These are phyloP conservation scores for Prionace glauca DNA, from an alignment of 2,797 vertebrate species.

Conservation along the genomic window DNA sequence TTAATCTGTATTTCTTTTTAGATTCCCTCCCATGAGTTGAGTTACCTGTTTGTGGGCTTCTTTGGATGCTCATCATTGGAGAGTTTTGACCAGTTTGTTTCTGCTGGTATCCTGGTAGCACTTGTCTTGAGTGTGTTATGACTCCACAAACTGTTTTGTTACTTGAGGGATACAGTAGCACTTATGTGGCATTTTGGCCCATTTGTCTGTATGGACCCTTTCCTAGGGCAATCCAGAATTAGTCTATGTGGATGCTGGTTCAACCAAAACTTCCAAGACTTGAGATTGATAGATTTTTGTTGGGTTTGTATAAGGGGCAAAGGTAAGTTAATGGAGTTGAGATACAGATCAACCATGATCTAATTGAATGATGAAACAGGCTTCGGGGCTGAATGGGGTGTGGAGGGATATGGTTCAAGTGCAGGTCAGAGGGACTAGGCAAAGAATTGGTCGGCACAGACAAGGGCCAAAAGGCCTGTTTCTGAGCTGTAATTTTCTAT, in stretches of 20 bases:
- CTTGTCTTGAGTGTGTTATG: not conserved
- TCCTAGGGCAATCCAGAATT: not conserved
- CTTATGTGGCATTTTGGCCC: not conserved
- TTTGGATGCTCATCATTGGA: not conserved
- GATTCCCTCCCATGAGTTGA: not conserved
- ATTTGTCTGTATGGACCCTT: not conserved
- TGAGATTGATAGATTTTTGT: not conserved
- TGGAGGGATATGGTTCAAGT: too few relatives aligned
- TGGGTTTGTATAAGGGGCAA: not conserved
- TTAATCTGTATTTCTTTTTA: not conserved
- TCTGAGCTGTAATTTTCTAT: too few relatives aligned
- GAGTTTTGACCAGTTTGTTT: not conserved
- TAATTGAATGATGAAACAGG: not conserved
- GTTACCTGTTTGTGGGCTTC: too few relatives aligned
- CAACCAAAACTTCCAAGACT: not conserved
- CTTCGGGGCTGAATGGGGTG: not conserved
- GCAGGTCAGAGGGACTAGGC: too few relatives aligned
- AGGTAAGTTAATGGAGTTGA: not conserved
- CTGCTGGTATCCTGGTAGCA: not conserved
- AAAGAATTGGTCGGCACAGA: too few relatives aligned
- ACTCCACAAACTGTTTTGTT: not conserved
- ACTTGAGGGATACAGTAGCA: not conserved
- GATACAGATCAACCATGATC: not conserved
- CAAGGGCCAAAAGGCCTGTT: too few relatives aligned
- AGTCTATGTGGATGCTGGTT: not conserved